Base-by-base conservation (phyloP, 1,140 invertebrate genomes). In the Choristoneura fumiferana region DNA sequence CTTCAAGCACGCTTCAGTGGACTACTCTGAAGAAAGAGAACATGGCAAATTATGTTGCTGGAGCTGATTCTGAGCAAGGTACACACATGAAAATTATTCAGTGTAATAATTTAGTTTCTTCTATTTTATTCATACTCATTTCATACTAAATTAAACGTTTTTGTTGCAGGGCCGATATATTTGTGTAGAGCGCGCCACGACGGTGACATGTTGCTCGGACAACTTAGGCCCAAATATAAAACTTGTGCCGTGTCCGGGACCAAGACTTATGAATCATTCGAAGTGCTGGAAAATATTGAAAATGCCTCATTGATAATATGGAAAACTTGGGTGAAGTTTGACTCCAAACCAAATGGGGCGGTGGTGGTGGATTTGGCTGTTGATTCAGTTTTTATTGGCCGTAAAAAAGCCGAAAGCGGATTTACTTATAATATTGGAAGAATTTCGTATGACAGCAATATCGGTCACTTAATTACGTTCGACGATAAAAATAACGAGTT, bases 261-360 rank as follows among this genome's bases (percentile, higher is more conserved):
- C 4, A 89, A 91, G 40, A 88, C 87, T 18, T 92, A 94, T 63
- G 82, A 91, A 0, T 83, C 90, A 29, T 96, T 95, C 73, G 94
- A 96, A 71, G 90, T 96, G 2, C 81, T 96, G 9, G 92, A 95
- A 69, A 96, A 96, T 80, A 91, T 94, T 53, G 94, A 95, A 62
- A 92, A 93, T 54, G 92, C 94, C n/a, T 94, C 93, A 0, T 90
- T 94, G 37, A 88, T 96, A 0, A 92, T 89, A 54, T 96, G 95
- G 95, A 87, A 91, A 5, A 73, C 88, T 8, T 95, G 94, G 93
- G 84, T 91, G 59, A 95, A 93, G 75, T 95, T 92, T 71, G 90
- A 81, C 57, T 69, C 89, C 1, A 88, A 88, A 22, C 92, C 92
- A 0, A 87, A 89, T 14, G 95, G 95, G 2, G 91, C 93, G n/a